A percentile compares a stretch with the other conserved stretches of the same genome.
Conservation (phyloP, 2,113 vertebrate genomes). For the Menura novaehollandiae region DNA sequence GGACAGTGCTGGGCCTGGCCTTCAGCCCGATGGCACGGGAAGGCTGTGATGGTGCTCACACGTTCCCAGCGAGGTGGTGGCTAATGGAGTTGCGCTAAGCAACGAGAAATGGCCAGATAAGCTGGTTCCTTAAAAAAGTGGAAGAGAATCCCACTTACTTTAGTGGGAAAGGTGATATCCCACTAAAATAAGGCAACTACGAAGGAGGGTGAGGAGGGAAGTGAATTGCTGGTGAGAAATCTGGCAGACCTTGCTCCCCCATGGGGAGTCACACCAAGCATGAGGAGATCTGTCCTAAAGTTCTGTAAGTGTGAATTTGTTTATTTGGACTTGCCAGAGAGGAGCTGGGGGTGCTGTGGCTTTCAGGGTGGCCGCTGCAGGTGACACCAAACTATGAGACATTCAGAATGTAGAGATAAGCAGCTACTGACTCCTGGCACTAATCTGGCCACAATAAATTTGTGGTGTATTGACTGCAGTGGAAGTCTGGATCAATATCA, state of each 20-base stretch:
- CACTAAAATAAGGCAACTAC: neutral
- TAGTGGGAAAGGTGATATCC: no score
- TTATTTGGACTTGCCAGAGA: neutral
- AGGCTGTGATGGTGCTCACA: accelerated
- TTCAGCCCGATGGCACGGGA: neutral
- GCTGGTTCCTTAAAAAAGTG: neutral
- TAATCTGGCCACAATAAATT: neutral
- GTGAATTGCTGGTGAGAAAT: neutral
- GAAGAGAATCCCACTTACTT: no score
- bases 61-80: neutral
- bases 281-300: neutral
- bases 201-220: neutral
- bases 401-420: neutral
- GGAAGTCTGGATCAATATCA: neutral
- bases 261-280: accelerated
- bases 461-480: neutral
- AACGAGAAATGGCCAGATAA: neutral
- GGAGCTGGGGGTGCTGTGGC: neutral
- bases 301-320: neutral
- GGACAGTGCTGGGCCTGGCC: neutral
- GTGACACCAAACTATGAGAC: neutral
- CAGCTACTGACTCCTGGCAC: neutral
- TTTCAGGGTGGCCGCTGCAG: neutral
- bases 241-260: accelerated
- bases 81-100: neutral